Conservation (phyloP, 2,797 vertebrate species). For the Rhincodon typus region DNA sequence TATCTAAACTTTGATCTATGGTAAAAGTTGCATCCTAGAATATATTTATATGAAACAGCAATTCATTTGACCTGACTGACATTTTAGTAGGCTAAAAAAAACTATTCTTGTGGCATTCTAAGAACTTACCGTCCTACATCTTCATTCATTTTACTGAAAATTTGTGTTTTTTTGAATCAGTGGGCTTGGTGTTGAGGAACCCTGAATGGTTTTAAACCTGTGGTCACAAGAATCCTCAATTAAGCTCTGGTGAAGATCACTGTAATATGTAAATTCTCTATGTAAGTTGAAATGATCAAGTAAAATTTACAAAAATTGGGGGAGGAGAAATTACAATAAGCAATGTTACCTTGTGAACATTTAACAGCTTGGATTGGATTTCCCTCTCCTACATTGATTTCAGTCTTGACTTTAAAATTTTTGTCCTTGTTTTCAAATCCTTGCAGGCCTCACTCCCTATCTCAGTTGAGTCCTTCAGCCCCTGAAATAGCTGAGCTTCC, state of each 20-base stretch:
- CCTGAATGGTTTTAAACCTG: not conserved
- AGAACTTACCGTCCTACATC: too few relatives aligned
- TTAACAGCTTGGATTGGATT: not conserved
- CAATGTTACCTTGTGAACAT: not conserved
- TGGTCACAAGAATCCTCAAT: not conserved
- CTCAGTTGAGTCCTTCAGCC: too few relatives aligned
- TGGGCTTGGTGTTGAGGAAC: not conserved
- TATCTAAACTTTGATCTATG: not conserved
- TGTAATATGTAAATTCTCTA: not conserved
- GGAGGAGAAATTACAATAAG: not conserved
- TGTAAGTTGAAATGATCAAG: not conserved
- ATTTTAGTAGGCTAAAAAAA: not conserved
- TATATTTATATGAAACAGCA: not conserved
- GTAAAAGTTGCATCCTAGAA: too few relatives aligned
- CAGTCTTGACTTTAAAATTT: too few relatives aligned
- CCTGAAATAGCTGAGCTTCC: too few relatives aligned
- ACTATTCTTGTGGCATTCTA: too few relatives aligned
- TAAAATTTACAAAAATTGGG: not conserved
- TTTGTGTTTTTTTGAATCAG: not conserved
- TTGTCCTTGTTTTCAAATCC: too few relatives aligned
- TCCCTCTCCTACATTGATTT: too few relatives aligned
- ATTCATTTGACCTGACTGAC: not conserved
- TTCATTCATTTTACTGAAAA: not conserved
- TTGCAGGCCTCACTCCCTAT: too few relatives aligned
- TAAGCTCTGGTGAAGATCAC: not conserved